Percentiles rank a stretch among this genome's conserved stretches.
phyloP scores from a whole-genome alignment of 2,888 invertebrate genomes.

The Drosophila ustulata region DNA sequence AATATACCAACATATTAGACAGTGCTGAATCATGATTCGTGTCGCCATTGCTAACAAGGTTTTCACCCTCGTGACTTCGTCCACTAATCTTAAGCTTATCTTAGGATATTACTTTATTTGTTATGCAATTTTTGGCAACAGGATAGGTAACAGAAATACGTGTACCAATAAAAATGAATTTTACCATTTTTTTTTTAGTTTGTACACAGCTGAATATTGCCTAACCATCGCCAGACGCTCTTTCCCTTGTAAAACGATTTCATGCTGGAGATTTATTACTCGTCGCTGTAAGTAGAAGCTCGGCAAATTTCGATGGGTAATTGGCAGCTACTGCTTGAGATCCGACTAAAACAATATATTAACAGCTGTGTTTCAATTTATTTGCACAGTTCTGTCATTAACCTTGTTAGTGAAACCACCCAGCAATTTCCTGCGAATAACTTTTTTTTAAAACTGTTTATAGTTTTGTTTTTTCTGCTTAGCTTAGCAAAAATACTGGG shows the following conservation, averaged over 20 bases:
- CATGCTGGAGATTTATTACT: constrained; percentile 34
- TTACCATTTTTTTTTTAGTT: constrained; percentile 32
- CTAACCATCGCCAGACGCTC: constrained; percentile 12
- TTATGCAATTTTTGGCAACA: constrained; percentile 21
- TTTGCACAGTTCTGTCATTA: constrained; percentile 41
- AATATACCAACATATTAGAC: background rate
- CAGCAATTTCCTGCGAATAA: constrained; percentile 6
- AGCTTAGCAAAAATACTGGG: background rate
- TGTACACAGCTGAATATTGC: constrained; percentile 41
- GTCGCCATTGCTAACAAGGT: too few relatives aligned
- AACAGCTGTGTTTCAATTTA: constrained; percentile 48
- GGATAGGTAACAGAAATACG: constrained; percentile 8
- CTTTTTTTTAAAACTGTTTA: constrained; percentile 4
- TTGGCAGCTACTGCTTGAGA: constrained; percentile 5
- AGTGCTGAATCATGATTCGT: too few relatives aligned
- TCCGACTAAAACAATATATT: constrained; percentile 29
- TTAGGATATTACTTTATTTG: constrained; percentile 4
- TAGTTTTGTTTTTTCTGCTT: constrained; percentile 12
- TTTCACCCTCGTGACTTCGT: too few relatives aligned
- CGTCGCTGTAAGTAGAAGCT: constrained; percentile 10
- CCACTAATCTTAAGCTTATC: too few relatives aligned
- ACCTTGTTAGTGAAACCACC: constrained; percentile 37
- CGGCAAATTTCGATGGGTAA: constrained; percentile 15
- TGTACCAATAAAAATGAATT: constrained; percentile 19
- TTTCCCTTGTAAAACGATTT: constrained; percentile 32